Conservation (phyloP, 2,113 vertebrate species). For the Saiga tatarica region DNA sequence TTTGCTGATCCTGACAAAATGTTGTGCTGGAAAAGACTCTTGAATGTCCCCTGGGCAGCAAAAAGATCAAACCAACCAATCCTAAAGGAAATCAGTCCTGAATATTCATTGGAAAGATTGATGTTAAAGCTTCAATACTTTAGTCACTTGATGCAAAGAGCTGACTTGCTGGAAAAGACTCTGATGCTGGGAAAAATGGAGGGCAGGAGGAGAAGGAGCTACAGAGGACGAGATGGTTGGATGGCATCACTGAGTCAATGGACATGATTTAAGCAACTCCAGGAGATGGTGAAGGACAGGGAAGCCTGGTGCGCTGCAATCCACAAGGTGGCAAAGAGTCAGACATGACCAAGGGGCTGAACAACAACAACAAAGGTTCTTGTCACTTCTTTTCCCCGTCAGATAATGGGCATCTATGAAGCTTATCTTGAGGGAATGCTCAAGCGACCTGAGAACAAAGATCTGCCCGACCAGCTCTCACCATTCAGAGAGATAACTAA, state of each 20-base stretch:
- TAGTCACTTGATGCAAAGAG: not conserved
- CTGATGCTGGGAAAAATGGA: not conserved
- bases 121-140: not conserved
- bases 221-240: not conserved
- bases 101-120: not conserved
- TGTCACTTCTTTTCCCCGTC: not conserved
- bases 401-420: not conserved
- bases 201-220: not conserved
- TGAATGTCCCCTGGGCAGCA: not conserved
- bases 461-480: not conserved
- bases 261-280: not conserved
- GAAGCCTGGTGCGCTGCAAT: not conserved
- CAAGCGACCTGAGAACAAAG: not conserved
- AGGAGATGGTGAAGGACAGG: not conserved
- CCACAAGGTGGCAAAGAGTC: not conserved
- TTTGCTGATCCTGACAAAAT: not conserved
- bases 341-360: not conserved
- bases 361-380: not conserved
- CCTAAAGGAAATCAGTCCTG: not conserved
- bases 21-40: not conserved
- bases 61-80: not conserved
- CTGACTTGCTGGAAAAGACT: not conserved
- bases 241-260: not conserved
- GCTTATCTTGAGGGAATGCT: not conserved
- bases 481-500: not conserved